Conservation (phyloP, 2,797 vertebrate species). For the Sternotherus odoratus region DNA sequence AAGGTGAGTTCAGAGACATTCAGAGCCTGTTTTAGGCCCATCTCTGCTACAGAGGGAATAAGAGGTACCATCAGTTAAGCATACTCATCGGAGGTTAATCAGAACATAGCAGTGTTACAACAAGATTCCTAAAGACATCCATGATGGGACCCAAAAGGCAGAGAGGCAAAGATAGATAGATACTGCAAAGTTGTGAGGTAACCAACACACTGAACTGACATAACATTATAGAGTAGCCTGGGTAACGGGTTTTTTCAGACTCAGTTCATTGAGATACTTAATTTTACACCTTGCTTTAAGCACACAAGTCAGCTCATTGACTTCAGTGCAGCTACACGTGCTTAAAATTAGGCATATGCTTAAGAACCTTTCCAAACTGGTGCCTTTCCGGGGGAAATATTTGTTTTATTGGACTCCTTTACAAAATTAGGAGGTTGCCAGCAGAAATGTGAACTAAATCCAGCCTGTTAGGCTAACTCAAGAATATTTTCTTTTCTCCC, state of each 20-base stretch:
- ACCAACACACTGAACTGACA: background rate
- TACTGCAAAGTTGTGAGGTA: background rate
- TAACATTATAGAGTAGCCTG: background rate
- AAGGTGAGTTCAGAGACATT: background rate
- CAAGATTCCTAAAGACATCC: background rate
- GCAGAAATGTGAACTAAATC: background rate
- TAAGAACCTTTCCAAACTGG: conserved; percentile 42
- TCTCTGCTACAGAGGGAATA: background rate
- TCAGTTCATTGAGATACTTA: background rate
- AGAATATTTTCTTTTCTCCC: background rate
- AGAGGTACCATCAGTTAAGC: background rate
- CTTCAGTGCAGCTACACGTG: conserved; percentile 11
- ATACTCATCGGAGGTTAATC: background rate
- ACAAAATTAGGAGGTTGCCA: conserved; percentile 25
- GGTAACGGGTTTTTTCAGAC: background rate
- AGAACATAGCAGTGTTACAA: background rate
- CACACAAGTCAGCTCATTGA: background rate
- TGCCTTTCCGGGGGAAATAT: conserved; percentile 17
- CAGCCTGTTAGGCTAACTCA: background rate
- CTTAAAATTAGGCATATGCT: conserved; percentile 31
- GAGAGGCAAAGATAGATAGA: background rate
- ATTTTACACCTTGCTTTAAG: background rate
- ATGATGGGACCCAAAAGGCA: background rate
- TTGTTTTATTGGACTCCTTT: conserved; percentile 43
- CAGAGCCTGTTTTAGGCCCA: background rate